Evolutionary conservation across 2,888 invertebrate genomes (phyloP), one percentile per base, ranked within the genome.

Genomic region (Drosophila multiciliata): DNA sequence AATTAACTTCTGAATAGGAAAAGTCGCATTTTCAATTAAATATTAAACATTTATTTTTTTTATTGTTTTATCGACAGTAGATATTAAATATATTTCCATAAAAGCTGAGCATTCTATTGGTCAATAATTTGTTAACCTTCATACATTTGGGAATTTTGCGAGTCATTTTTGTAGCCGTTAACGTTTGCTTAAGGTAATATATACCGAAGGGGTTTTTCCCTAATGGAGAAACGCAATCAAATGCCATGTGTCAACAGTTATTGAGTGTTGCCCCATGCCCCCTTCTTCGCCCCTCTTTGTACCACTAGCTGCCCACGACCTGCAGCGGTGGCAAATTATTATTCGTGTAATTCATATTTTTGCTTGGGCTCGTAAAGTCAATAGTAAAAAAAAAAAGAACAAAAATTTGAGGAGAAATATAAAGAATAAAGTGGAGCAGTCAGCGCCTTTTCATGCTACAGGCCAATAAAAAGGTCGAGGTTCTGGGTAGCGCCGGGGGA

Each of bases 371-470:
- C 83, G 50, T 66, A 82, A 82, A 80, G 80, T 79, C 75, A 79
- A 79, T 80, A 71, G 9, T 36, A 66, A 26, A 61, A 55, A 23
- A 55, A 23, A 50, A 33, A 3, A 8, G 0, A 45, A 40, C 35
- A 23, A 35, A 42, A 50, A 5, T 0, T 32, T 6, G 50, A 38
- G 38, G 38, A n/a, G 38, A 26, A 12, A 40, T 53, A 26, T 42
- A 59, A 49, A 53, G 40, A 32, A 65, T 40, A 48, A 70, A 67
- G 32, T 84, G 67, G 84, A 73, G 78, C 87, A 87, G 63, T 48
- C 79, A 73, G 69, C 73, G 71, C 64, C 80, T 75, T 86, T 90
- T 88, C 85, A 90, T 85, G 85, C 79, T 71, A 75, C 50, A 48
- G 70, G 73, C 87, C 75, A 88, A 85, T 85, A 85, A 85, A 89